Evolutionary conservation across 2,113 vertebrate genomes (phyloP), one percentile per base, ranked within the genome.

Genomic region (Crotalus helleri): DNA sequence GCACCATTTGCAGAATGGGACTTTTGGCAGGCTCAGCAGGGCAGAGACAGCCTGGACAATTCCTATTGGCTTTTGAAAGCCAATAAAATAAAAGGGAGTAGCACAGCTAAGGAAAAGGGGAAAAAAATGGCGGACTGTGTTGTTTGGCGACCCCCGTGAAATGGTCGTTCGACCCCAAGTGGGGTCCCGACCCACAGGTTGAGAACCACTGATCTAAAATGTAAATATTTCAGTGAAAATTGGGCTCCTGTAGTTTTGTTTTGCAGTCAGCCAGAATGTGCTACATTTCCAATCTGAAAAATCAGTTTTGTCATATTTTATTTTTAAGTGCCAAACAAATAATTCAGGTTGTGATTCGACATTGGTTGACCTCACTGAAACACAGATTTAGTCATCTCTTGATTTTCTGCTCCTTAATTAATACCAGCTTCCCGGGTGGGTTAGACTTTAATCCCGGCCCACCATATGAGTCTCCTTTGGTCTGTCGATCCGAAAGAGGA

Each of bases 401-500:
- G 39, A n/a, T 29, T 0, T 10, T 85, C 19, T 39, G 26, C 10
- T 91, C 5, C 0, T 0, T 0, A 0, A 0, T 0, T 0, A 21
- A 8, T 13, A 4, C 0, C 0, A 1, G 23, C 19, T 24, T 26
- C 24, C 44, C 1, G 0, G 6, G 1, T 0, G 3, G 54, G 46
- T 13, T 5, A 1, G 33, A 39, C 9, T 23, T 96, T 96, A 99
- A 90, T 99, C 98, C 23, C 98, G 95, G 15, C 99, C 99, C 4
- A 99, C 49, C 0, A 4, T 69, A 54, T 99, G 99, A 0, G 99
- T 99, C 74, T 98, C 97, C 88, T 85, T 92, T 2, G 99, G 99
- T 85, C 98, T 95, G 97, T 99, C 99, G 23, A 99, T 98, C 81
- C 99, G 98, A 95, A 98, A 99, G 86, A 99, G 97, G 91, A 98